Base-by-base conservation (phyloP, 1,140 invertebrate species). In the Rhopalosiphum padi region DNA sequence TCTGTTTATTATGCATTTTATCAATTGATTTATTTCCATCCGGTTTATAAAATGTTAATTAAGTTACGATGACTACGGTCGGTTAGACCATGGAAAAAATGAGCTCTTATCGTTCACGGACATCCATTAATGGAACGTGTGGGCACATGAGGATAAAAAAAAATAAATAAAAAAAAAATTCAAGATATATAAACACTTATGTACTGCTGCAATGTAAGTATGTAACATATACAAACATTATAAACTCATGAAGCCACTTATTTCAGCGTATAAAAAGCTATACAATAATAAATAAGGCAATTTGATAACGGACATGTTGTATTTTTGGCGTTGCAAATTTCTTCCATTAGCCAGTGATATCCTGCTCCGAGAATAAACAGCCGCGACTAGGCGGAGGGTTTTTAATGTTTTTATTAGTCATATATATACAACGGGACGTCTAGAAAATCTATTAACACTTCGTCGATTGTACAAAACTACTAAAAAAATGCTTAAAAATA, bases 11-110 rank as follows among this genome's bases (percentile, higher is more conserved):
- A 85, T 25, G 23, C 21, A 46, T 48, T 88, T 88, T 88, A 51
- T 48, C 46, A 48, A 88, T 91, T 91, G 90, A 91, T 91, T 91
- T 91, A 91, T 91, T 30, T 46, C 25, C 90, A 77, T 91, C 90
- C 90, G 90, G 90, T 91, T 46, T 77, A 91, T 51, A 91, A 68
- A 91, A 91, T 91, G 90, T 55, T 90, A 90, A 90, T 90, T 77
- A 77, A 91, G 60, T 68, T n/a, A 48, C 41, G 43, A 91, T 60
- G 37, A 46, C 30, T 43, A 37, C 35, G 37, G 90, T 25, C 5
- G 30, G 60, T 43, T 15, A 41, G 55, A 43, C 41, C 37, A 25
- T 9, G 25, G 18, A 90, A 77, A 91, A 91, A 91, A 46, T 77
- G 41, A n/a, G 30, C 25, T 91, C 55, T 91, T 91, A 91, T 77